phyloP scores from a whole-genome alignment of 2,888 invertebrate species.

The Netelia virgata region DNA sequence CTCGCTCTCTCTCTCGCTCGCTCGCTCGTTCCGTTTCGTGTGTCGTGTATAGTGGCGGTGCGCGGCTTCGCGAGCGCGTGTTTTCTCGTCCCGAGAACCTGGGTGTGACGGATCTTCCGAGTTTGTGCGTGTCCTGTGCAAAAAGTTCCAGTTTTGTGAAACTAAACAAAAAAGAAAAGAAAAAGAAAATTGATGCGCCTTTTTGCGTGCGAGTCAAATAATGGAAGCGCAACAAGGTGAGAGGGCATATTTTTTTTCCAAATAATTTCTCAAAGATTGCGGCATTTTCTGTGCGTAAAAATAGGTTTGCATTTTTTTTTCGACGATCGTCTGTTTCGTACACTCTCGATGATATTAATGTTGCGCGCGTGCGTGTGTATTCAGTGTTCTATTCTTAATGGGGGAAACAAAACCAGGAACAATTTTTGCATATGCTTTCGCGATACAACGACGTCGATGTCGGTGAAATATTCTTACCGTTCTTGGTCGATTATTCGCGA shows the following conservation, averaged over 20 bases:
- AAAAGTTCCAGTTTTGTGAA: conserved; percentile 48
- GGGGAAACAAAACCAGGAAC: background rate
- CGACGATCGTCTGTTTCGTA: conserved; percentile 53
- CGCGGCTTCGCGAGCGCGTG: conserved; percentile 51
- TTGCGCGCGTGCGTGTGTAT: background rate
- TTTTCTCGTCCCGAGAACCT: conserved; percentile 47
- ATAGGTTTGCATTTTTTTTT: conserved; percentile 20
- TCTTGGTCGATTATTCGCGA: conserved; percentile 62
- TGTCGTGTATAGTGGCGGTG: conserved; percentile 39
- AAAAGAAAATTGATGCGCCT: conserved; percentile 7
- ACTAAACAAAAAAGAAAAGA: conserved; percentile 13
- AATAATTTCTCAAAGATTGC: conserved; percentile 18
- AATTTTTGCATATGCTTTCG: conserved; percentile 8
- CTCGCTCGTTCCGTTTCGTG: conserved; percentile 3
- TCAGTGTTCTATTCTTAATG: background rate
- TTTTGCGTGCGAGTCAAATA: background rate
- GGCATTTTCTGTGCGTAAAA: background rate
- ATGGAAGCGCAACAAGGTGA: conserved; percentile 36
- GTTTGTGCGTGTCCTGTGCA: conserved; percentile 23
- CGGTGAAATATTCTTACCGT: background rate
- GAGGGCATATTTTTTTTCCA: conserved; percentile 6
- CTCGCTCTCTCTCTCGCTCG: too few relatives aligned
- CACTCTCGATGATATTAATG: conserved; percentile 49
- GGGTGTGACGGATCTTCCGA: conserved; percentile 65
- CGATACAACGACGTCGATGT: conserved; percentile 11